Percentiles rank a stretch among this genome's conserved stretches.
Conservation (phyloP, 2,797 vertebrate genomes). For the Squalus acanthias region DNA sequence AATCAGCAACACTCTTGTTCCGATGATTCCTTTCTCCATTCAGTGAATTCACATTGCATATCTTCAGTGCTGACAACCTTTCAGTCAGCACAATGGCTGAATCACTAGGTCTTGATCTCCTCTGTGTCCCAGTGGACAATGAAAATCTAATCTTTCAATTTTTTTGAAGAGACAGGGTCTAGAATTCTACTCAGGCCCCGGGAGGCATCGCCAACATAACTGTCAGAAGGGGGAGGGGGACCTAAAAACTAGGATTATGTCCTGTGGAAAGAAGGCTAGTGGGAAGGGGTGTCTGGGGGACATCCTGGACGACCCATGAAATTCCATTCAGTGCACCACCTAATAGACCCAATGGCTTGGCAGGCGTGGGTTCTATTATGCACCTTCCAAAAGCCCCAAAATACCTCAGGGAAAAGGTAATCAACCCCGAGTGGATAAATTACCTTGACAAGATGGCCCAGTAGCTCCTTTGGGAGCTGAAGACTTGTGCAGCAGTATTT, state of each 20-base stretch:
- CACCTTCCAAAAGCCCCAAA: neutral
- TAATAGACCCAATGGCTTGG: neutral
- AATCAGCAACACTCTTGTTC: neutral
- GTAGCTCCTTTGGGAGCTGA: neutral
- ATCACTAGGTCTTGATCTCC: neutral
- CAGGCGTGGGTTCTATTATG: neutral
- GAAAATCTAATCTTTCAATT: neutral
- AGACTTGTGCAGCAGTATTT: neutral
- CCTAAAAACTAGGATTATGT: neutral
- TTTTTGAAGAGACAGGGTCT: too few species aligned
- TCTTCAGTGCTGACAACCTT: neutral
- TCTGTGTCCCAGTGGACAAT: neutral
- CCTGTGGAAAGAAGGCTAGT: neutral
- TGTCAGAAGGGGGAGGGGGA: neutral
- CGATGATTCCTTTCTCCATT: neutral
- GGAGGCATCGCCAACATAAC: neutral
- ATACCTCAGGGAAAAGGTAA: neutral
- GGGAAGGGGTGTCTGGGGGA: neutral
- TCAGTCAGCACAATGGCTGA: neutral
- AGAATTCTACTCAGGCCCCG: neutral
- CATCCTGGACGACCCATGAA: neutral
- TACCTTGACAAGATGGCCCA: neutral
- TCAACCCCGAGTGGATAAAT: neutral
- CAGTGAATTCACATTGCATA: neutral
- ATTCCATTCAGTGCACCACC: neutral